Percentiles rank a stretch among this genome's conserved stretches.
Evolutionary conservation across 1,140 invertebrate species (phyloP).

Genomic region (Microplitis demolitor): DNA sequence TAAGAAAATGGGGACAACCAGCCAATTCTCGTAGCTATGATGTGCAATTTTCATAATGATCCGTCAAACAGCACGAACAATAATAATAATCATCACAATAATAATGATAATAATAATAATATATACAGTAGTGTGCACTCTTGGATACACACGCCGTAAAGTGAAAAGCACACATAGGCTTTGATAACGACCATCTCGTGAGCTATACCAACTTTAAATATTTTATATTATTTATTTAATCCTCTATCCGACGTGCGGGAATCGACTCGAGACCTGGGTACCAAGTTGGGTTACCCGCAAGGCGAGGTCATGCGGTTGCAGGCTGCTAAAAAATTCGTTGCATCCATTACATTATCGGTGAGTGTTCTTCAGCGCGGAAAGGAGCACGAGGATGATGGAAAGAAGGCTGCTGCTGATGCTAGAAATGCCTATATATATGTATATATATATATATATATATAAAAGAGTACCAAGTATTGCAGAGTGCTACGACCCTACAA

Average conservation of each 20-base stretch:
- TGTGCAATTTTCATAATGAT: constrained; percentile 27
- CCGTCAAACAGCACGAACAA: constrained; percentile 14
- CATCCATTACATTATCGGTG: constrained; percentile 24
- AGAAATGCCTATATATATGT: background rate
- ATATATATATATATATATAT: background rate
- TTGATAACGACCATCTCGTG: constrained; percentile 18
- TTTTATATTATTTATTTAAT: constrained; percentile 4
- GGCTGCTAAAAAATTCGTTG: constrained; percentile 14
- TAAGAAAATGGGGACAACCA: constrained; percentile 19
- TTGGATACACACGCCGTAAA: background rate
- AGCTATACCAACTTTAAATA: constrained; percentile 15
- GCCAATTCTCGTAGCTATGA: background rate
- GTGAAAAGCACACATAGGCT: background rate
- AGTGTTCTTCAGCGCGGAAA: constrained; percentile 6
- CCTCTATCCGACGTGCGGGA: background rate
- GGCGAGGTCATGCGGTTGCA: constrained; percentile 2
- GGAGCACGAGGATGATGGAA: background rate
- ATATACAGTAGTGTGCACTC: background rate
- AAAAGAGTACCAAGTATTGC: background rate
- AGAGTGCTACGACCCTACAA: background rate
- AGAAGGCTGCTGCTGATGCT: too few relatives aligned
- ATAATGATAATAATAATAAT: background rate
- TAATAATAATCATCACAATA: background rate
- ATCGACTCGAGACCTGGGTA: background rate
- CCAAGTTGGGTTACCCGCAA: constrained; percentile 18